Percentiles rank a stretch among this genome's conserved stretches.
phyloP scores from a whole-genome alignment of 2,113 vertebrate species.

The Rhinogobius similis region DNA sequence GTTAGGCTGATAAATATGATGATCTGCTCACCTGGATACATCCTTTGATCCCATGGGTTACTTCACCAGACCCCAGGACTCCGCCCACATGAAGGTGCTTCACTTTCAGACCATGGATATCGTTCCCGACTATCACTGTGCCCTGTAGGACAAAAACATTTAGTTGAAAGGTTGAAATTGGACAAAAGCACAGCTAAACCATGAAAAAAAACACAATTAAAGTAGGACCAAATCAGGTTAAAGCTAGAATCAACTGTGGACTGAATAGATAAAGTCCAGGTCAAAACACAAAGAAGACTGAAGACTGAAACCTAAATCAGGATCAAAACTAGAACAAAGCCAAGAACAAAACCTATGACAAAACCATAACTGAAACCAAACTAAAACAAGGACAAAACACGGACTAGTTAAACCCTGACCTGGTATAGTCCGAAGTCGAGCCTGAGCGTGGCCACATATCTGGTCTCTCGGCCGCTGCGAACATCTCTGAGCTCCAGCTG shows the following conservation, averaged over 20 bases:
- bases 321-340: no score
- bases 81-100: constrained; percentile 95
- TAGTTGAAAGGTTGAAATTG: not conserved
- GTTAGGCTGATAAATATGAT: not conserved
- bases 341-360: no score
- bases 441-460: constrained; percentile 88
- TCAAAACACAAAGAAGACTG: no score
- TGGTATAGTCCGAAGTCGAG: constrained; percentile 94
- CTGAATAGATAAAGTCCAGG: no score
- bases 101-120: constrained; percentile 93
- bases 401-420: constrained; percentile 66
- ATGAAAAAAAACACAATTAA: not conserved
- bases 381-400: not conserved
- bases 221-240: not conserved
- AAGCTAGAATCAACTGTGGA: not conserved
- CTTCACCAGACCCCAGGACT: constrained; percentile 85
- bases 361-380: not conserved
- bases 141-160: constrained; percentile 75
- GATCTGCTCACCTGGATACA: constrained; percentile 90
- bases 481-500: constrained; percentile 91
- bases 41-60: constrained; percentile 89
- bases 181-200: not conserved
- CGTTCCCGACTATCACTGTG: constrained; percentile 89
- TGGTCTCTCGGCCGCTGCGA: constrained; percentile 82
- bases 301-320: no score